Conservation (phyloP, 2,113 vertebrate species). For the Chloebia gouldiae region DNA sequence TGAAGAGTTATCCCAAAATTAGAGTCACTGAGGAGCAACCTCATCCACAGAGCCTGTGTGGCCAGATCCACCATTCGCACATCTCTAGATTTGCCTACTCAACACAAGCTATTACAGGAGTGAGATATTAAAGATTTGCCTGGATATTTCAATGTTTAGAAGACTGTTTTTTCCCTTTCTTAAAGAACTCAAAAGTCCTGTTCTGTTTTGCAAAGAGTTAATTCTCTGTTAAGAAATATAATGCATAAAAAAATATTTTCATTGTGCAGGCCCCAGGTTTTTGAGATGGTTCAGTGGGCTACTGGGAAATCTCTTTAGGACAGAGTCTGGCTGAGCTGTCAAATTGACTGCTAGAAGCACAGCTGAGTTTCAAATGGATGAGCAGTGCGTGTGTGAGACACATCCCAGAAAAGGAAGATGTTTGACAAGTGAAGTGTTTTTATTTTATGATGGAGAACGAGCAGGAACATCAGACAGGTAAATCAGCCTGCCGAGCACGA, state of each 20-base stretch:
- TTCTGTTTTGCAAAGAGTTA: not conserved
- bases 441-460: slow-evolving; percentile 41
- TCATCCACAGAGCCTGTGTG: not conserved
- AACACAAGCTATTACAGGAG: not conserved
- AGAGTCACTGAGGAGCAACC: not conserved
- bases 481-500: not conserved
- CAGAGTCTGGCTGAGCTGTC: slow-evolving; percentile 34
- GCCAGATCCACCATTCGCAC: not conserved
- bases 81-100: not conserved
- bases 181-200: not conserved
- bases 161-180: not conserved
- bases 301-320: slow-evolving; percentile 22
- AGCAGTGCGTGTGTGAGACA: not conserved
- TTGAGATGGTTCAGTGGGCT: not conserved
- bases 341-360: slow-evolving; percentile 30
- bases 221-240: not conserved
- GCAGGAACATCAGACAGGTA: slow-evolving; percentile 48
- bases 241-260: not conserved
- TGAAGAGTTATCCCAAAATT: not conserved
- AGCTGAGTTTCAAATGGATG: slow-evolving; percentile 6
- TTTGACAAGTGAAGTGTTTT: slow-evolving; percentile 53
- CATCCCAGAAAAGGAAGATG: not conserved
- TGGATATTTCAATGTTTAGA: not conserved
- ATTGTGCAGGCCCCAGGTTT: not conserved
- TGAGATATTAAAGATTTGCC: not conserved